Conservation (phyloP, 2,797 vertebrate genomes). For the Ceryle rudis region DNA sequence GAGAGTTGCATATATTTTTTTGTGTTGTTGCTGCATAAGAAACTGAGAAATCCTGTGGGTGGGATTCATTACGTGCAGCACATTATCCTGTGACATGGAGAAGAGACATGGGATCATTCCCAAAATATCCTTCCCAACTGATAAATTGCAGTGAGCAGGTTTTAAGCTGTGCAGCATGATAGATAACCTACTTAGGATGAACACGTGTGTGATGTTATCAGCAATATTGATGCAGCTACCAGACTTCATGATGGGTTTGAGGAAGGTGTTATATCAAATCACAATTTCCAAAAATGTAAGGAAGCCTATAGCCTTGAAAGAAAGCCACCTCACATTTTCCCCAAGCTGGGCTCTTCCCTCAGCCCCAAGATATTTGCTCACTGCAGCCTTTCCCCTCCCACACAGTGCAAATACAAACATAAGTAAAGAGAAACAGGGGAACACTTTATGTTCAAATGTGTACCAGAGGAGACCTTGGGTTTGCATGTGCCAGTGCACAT, state of each 20-base stretch:
- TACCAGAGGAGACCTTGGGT: background rate
- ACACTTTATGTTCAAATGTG: background rate
- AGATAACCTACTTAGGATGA: constrained; percentile 58
- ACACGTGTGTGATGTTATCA: background rate
- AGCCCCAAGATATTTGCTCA: background rate
- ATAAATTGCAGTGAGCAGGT: constrained; percentile 22
- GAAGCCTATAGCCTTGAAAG: rapidly evolving
- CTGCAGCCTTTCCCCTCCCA: background rate
- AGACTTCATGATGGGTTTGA: background rate
- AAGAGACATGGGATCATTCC: background rate
- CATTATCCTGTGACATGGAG: background rate
- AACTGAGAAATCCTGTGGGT: background rate
- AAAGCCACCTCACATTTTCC: background rate
- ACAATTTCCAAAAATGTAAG: background rate
- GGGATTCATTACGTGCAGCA: background rate
- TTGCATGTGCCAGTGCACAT: rapidly evolving
- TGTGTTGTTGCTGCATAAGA: background rate
- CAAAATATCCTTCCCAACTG: constrained; percentile 30
- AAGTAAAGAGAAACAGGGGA: background rate
- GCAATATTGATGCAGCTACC: background rate
- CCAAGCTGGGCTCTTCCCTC: background rate
- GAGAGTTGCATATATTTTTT: background rate
- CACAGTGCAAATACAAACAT: rapidly evolving
- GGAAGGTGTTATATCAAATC: background rate
- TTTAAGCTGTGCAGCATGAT: background rate